Evolutionary conservation across 2,113 vertebrate genomes (phyloP), one percentile per base, ranked within the genome.

Genomic region (Odocoileus virginianus): DNA sequence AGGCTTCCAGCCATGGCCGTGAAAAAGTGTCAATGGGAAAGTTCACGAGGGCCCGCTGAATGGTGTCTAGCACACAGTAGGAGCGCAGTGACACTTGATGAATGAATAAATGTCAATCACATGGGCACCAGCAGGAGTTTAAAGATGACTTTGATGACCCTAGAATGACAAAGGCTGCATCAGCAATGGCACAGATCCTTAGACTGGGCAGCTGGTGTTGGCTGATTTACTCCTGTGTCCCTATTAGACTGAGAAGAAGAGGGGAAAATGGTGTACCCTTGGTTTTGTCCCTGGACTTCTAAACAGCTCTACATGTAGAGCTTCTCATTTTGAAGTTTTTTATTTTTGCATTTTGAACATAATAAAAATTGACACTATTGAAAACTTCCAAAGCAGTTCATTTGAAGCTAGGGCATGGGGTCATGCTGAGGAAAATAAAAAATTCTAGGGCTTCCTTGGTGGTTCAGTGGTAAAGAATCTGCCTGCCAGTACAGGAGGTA

Each of bases 31-130:
- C 52, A 7, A 0, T 6, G 92, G 64, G 55, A 40, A 28, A 33
- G 15, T 6, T 33, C 21, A 2, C 0, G 16, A 11, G 13, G 27
- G 2, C 7, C 64, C 5, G 25, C 55, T 40, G 36, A 57, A 25
- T 2, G 6, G 82, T 15, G 52, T 33, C 4, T 71, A 28, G 85
- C n/a, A 30, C 28, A 33, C 17, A 9, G 64, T 40, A 43, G 91
- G 81, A 21, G 28, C 3, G 0, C 30, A 1, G 0, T 52, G 40
- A 23, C 11, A 25, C 52, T 47, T 58, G 61, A 16, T 17, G 87
- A 74, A 25, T 57, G 50, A 83, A 40, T 55, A 58, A 25, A 17
- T 40, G 78, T 60, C 78, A 84, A 12, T 57, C 9, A 82, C 33
- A 11, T 4, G 45, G 30, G 11, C 36, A 43, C 67, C 76, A 50